Evolutionary conservation across 2,888 invertebrate genomes (phyloP).

Genomic region (Spatulosminthurus flaviceps): DNA sequence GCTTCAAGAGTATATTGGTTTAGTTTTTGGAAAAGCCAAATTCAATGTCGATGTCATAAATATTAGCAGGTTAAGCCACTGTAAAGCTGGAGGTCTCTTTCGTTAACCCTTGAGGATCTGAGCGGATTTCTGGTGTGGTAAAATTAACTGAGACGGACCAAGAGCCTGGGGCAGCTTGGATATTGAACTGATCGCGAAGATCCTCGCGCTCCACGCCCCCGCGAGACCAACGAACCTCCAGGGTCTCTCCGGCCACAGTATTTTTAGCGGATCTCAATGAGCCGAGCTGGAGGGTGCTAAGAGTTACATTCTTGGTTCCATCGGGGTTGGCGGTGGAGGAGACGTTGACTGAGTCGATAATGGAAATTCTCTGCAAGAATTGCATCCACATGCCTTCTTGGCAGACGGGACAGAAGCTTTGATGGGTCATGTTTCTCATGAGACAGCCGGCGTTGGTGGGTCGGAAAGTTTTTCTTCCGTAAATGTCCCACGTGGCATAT

Average conservation of each 20-base stretch:
- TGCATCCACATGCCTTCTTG: slow-evolving; percentile 62
- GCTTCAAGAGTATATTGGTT: too few relatives aligned
- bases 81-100: too few relatives aligned
- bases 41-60: too few relatives aligned
- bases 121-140: slow-evolving; percentile 52
- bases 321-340: background rate
- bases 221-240: slow-evolving; percentile 53
- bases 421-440: slow-evolving; percentile 58
- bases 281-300: slow-evolving; percentile 53
- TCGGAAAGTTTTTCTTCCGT: slow-evolving; percentile 47
- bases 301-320: slow-evolving; percentile 45
- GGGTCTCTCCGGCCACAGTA: slow-evolving; percentile 51
- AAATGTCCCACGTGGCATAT: slow-evolving; percentile 49
- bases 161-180: background rate
- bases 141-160: slow-evolving; percentile 53
- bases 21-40: too few relatives aligned
- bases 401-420: slow-evolving; percentile 56
- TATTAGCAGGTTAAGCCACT: too few relatives aligned
- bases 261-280: slow-evolving; percentile 52
- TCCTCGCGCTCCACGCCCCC: slow-evolving; percentile 46
- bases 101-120: slow-evolving; percentile 40
- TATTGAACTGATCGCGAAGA: slow-evolving; percentile 44
- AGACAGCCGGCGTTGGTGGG: slow-evolving; percentile 62
- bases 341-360: slow-evolving; percentile 56
- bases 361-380: slow-evolving; percentile 55